Percentiles rank a stretch among this genome's conserved stretches.
These are phyloP conservation scores for Panulirus ornatus DNA, from an alignment of 1,140 invertebrate species.

Conservation along the genomic window DNA sequence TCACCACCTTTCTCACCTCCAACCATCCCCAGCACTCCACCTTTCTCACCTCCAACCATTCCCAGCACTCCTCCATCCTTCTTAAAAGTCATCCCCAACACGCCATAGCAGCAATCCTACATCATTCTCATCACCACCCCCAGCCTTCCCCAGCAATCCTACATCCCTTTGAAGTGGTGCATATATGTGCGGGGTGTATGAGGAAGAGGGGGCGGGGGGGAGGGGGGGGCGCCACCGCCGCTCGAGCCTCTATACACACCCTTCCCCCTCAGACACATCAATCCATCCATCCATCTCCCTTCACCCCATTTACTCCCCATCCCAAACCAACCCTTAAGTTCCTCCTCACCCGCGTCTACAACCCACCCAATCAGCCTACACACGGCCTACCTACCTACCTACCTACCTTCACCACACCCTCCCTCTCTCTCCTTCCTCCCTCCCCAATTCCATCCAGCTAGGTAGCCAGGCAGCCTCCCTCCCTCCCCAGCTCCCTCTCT, in stretches of 20 bases:
- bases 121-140: no score
- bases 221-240: no score
- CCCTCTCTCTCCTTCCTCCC: slow-evolving; percentile 8
- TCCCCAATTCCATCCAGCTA: not conserved
- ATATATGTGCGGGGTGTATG: no score
- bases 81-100: no score
- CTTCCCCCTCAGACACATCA: not conserved
- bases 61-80: not conserved
- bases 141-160: no score
- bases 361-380: not conserved
- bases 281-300: not conserved
- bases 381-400: not conserved
- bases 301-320: not conserved
- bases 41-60: not conserved
- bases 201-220: no score
- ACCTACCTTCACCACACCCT: not conserved
- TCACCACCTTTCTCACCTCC: not conserved
- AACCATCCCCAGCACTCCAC: not conserved
- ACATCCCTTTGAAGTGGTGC: no score
- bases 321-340: not conserved
- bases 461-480: not conserved
- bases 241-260: not conserved
- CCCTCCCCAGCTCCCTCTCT: not conserved
- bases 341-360: not conserved
- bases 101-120: no score